Evolutionary conservation across 2,888 invertebrate species (phyloP), one percentile per base, ranked within the genome.

Genomic region (Diachrysia chrysitis): DNA sequence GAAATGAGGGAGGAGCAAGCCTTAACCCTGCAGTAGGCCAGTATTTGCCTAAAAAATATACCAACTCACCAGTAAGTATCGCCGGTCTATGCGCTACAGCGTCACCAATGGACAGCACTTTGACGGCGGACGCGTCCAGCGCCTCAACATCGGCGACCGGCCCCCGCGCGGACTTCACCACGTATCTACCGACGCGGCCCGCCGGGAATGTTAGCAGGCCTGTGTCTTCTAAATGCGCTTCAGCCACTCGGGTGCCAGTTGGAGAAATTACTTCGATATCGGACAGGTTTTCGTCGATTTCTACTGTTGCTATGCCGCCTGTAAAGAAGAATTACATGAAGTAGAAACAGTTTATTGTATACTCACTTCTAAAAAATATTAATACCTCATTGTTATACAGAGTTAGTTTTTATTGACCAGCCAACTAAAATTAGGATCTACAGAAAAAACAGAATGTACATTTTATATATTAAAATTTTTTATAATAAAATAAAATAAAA

Each of bases 61-160:
- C n/a, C n/a, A n/a, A 63, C 88, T 94, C 90, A 96, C 97, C 96
- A 83, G 97, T 97, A 71, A 98, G 96, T 69, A 97, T 97, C 17
- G 98, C 97, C 0, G 98, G 98, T 64, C 98, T 96, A 90, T 98
- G 98, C 65, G 98, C 97, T 51, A 97, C 95, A 0, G 98, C 95
- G 84, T 98, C 98, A 0, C 97, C 97, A 59, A 97, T 96, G 65
- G 97, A 97, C 66, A 97, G 95, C 54, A 98, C 96, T 82, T 97
- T 96, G 9, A 97, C 97, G 63, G 97, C 96, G 0, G 96, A 92
- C 0, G 98, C 97, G 88, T 98, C 98, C 59, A 98, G 97, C 0
- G 97, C 98, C 82, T 98, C 98, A 3, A 98, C 94, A 56, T 95
- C 95, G 0, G 95, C 95, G 0, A 95, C 80, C 0, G 92, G 90